Base-by-base conservation (phyloP, 2,888 invertebrate genomes). In the Argyresthia albistria region DNA sequence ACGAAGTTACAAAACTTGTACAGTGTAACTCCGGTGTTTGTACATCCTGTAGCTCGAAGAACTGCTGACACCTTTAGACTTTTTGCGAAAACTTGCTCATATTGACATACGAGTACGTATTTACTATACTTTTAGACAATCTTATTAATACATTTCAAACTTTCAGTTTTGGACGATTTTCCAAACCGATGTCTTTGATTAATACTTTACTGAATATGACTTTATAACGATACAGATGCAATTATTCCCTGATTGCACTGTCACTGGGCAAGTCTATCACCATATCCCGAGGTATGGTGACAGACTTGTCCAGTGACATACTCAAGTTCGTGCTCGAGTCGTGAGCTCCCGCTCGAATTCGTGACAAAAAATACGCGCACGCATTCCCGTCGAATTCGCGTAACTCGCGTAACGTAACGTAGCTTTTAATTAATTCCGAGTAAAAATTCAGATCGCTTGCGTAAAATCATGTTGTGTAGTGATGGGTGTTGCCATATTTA, bases 311-410 rank as follows among this genome's bases (percentile, higher is more conserved):
- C 54, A 61, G 62, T 63, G 63, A 66, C 73, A 72, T 25, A 25
- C 25, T 25, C 25, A 25, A 25, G 25, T 25, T 25, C 25, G 25
- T 25, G 25, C 25, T 6, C 25, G 25, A 25, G 25, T 25, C 25
- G 25, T 73, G 69, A n/a, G n/a, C n/a, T n/a, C 65, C 63, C 64
- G 63, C 63, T 59, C 64, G 60, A 62, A 52, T 55, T 54, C 60
- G 57, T n/a, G 39, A n/a, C 39, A 81, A 79, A 80, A 80, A 79
- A 65, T 63, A 65, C 67, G 61, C 64, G 54, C 58, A 59, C 66
- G 15, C 14, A 64, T 69, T 77, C 69, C 69, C 67, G 70, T 63
- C 60, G 65, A 73, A 77, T 80, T 75, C 69, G 70, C 35, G 48
- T 46, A 45, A 45, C 73, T 75, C 69, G 70, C 35, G 48, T 46